Percentiles rank a stretch among this genome's conserved stretches.
These are phyloP conservation scores for Alca torda DNA, from an alignment of 2,797 vertebrate genomes.

Conservation along the genomic window DNA sequence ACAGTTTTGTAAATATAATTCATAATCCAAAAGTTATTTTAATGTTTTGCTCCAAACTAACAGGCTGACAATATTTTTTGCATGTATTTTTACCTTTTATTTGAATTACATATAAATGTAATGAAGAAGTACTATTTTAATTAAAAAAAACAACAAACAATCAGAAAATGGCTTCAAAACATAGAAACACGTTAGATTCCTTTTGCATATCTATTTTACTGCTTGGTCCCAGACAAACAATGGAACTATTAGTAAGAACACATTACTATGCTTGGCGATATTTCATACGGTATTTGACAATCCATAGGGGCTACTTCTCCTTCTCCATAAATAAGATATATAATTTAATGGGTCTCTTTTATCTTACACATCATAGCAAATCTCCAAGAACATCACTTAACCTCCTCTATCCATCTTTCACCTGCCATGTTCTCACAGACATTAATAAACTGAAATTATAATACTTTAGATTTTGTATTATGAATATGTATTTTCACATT, in stretches of 20 bases:
- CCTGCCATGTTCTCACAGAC: conserved; percentile 41
- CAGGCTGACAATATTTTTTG: background rate
- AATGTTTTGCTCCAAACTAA: background rate
- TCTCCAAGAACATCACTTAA: conserved; percentile 74
- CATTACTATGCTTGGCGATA: conserved; percentile 55
- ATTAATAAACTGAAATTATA: conserved; percentile 61
- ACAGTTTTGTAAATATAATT: background rate
- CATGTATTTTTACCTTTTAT: background rate
- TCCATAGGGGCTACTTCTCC: conserved; percentile 69
- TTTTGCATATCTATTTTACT: conserved; percentile 48
- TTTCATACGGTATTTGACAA: conserved; percentile 76
- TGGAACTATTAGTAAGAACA: conserved; percentile 69
- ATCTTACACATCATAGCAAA: conserved; percentile 73
- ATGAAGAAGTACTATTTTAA: conserved; percentile 17
- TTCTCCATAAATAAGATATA: conserved; percentile 77
- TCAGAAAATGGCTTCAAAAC: conserved; percentile 26
- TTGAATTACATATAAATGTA: background rate
- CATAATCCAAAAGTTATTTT: background rate
- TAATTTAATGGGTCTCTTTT: conserved; percentile 75
- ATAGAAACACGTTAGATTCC: background rate
- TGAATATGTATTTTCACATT: conserved; percentile 62
- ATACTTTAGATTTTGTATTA: conserved; percentile 53
- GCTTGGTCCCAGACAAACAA: conserved; percentile 48
- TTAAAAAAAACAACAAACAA: background rate
- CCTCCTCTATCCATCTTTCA: conserved; percentile 70